phyloP scores from a whole-genome alignment of 64 coral and sea anemone genomes.

The Platygyra sinensis region DNA sequence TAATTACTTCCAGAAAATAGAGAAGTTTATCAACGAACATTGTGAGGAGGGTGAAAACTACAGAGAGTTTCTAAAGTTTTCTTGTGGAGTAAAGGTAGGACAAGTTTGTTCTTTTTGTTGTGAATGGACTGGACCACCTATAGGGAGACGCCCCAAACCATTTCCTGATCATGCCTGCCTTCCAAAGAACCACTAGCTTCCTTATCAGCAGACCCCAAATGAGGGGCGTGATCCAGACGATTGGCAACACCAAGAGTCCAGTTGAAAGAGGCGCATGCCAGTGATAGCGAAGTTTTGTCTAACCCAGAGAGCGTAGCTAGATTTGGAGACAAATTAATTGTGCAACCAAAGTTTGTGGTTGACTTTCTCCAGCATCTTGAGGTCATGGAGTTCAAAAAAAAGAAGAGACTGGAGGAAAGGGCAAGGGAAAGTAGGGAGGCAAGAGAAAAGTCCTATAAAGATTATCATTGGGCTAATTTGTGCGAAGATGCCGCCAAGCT shows the following conservation, averaged over 20 bases:
- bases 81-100: constrained; percentile 59
- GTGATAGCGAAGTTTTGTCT: constrained; percentile 28
- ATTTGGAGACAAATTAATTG: constrained; percentile 34
- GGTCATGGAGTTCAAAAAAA: no score
- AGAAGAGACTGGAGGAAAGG: no score
- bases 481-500: no score
- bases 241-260: constrained; percentile 56
- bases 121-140: constrained; percentile 54
- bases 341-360: not conserved
- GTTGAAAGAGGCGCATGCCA: constrained; percentile 35
- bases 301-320: constrained; percentile 39
- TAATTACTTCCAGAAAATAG: constrained; percentile 1
- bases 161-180: constrained; percentile 46
- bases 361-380: no score
- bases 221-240: constrained; percentile 43
- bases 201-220: constrained; percentile 33
- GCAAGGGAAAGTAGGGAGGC: no score
- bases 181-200: constrained; percentile 39
- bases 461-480: no score
- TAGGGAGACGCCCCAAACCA: constrained; percentile 34
- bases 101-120: constrained; percentile 60
- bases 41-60: constrained; percentile 28
- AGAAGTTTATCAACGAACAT: constrained; percentile 24
- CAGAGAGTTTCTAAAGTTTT: constrained; percentile 41
- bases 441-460: no score